Conservation (phyloP, 2,113 vertebrate genomes). For the Herpetotheres cachinnans region DNA sequence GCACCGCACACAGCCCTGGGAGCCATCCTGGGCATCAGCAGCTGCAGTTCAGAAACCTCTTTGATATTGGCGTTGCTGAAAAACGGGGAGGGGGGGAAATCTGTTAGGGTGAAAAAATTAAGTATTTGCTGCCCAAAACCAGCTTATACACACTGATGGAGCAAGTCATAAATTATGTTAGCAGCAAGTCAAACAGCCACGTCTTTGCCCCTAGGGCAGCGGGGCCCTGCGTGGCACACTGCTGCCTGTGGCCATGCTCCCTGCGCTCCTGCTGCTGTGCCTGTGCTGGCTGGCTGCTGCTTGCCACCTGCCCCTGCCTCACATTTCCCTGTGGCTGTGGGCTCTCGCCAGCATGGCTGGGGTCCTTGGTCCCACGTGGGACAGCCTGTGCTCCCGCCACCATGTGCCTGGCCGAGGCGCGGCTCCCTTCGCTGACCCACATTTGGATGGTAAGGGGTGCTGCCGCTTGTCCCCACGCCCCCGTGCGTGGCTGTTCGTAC, state of each 20-base stretch:
- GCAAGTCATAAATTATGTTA: not conserved
- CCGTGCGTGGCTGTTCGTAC: rapidly evolving
- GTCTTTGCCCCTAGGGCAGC: not conserved
- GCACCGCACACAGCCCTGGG: not conserved
- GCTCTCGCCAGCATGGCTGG: not conserved
- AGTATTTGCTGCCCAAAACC: not conserved
- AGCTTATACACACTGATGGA: not conserved
- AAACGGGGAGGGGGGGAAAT: rapidly evolving
- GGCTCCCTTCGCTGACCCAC: not conserved
- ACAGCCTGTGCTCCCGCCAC: not conserved
- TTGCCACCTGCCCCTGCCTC: not conserved
- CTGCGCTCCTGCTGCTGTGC: not conserved
- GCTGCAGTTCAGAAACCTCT: not conserved
- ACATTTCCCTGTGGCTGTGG: not conserved
- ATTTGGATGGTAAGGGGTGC: not conserved
- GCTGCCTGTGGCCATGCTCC: not conserved
- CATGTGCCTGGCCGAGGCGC: rapidly evolving
- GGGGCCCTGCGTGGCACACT: not conserved
- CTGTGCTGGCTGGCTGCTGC: not conserved
- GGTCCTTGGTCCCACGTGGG: rapidly evolving
- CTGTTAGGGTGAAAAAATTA: not conserved
- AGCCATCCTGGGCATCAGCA: not conserved
- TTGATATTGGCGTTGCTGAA: not conserved
- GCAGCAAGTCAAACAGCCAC: rapidly evolving
- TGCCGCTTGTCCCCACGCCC: not conserved